Evolutionary conservation across 2,797 vertebrate genomes (phyloP).

Genomic region (Acomys russatus): DNA sequence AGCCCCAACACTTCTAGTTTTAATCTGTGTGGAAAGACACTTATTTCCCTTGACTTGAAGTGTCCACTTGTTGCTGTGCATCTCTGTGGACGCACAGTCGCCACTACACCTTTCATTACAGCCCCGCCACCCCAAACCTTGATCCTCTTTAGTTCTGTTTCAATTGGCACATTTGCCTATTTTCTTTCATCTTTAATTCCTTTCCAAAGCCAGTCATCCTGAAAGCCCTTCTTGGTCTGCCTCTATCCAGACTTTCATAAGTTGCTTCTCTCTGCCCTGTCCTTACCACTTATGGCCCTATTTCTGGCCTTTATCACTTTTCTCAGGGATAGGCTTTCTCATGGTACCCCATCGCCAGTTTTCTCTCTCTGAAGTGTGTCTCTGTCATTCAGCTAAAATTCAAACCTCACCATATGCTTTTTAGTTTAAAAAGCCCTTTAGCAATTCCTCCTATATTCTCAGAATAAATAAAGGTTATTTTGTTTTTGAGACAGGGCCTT

Average conservation of each 20-base stretch:
- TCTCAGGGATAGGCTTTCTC: background rate
- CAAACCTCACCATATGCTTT: background rate
- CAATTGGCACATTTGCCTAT: background rate
- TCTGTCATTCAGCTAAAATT: constrained; percentile 44
- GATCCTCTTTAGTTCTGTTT: background rate
- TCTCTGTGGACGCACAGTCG: background rate
- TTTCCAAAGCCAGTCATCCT: background rate
- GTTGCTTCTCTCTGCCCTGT: background rate
- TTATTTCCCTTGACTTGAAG: background rate
- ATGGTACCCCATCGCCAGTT: background rate
- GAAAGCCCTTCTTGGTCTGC: constrained; percentile 41
- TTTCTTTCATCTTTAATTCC: constrained; percentile 20
- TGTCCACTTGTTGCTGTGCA: background rate
- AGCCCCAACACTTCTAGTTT: background rate
- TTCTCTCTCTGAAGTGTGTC: background rate
- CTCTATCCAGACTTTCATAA: constrained; percentile 42
- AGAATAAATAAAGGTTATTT: background rate
- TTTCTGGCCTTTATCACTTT: background rate
- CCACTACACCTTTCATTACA: background rate
- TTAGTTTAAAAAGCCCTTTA: background rate
- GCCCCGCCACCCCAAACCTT: background rate
- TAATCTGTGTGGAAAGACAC: background rate
- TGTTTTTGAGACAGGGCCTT: background rate
- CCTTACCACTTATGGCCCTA: background rate
- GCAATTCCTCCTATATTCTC: background rate